Percentiles rank a stretch among this genome's conserved stretches.
phyloP scores from a whole-genome alignment of 2,113 vertebrate species.

The Pituophis catenifer region DNA sequence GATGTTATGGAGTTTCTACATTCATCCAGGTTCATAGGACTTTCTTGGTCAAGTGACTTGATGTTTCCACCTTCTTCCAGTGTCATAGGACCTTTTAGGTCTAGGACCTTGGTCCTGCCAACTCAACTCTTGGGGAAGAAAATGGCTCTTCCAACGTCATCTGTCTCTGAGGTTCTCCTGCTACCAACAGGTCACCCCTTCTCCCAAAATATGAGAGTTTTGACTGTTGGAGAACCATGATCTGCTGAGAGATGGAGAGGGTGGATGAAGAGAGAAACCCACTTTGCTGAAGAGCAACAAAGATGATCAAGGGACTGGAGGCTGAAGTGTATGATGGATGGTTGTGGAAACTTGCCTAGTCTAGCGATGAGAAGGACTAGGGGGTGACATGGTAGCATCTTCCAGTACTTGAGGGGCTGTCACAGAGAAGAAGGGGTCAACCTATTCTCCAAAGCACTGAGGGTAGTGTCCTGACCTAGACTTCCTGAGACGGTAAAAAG shows the following conservation, averaged over 20 bases:
- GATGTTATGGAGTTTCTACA: not conserved
- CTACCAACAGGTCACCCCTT: not conserved
- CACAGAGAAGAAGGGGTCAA: too few species aligned
- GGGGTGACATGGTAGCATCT: too few species aligned
- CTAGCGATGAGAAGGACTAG: too few species aligned
- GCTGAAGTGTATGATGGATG: too few species aligned
- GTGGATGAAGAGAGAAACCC: not conserved
- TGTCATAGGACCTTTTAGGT: fast-evolving
- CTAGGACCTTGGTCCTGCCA: not conserved
- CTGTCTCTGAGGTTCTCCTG: not conserved
- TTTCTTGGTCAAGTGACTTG: fast-evolving
- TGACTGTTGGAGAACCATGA: too few species aligned
- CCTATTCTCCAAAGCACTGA: too few species aligned
- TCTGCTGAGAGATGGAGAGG: not conserved
- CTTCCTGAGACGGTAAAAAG: too few species aligned
- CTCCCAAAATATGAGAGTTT: not conserved
- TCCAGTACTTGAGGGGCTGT: too few species aligned
- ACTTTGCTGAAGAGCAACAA: not conserved
- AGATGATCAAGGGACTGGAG: too few species aligned
- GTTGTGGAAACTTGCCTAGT: too few species aligned
- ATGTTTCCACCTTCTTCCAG: not conserved
- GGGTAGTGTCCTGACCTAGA: too few species aligned
- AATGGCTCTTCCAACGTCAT: not conserved
- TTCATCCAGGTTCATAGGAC: fast-evolving
- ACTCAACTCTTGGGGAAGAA: not conserved